phyloP scores from a whole-genome alignment of 2,888 invertebrate genomes.

The Meta bourneti region DNA sequence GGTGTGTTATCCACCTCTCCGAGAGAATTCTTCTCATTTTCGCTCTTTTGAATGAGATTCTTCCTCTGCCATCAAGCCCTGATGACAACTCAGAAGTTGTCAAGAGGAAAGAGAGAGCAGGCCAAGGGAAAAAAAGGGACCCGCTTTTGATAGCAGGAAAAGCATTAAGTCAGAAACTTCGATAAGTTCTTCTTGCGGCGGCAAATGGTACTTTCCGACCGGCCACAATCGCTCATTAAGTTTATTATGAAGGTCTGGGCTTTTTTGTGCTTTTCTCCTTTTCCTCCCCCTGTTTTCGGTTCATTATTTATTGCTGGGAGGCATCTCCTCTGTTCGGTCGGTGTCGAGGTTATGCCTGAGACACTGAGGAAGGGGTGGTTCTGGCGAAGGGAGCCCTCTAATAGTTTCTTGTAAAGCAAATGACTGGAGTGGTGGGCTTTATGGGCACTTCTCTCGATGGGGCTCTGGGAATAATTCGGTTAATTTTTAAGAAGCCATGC shows the following conservation, averaged over 20 bases:
- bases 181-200: slow-evolving; percentile 38
- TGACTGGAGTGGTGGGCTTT: slow-evolving; percentile 5
- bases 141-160: slow-evolving; percentile 50
- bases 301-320: slow-evolving; percentile 55
- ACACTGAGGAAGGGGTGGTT: neutral
- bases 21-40: slow-evolving; percentile 5
- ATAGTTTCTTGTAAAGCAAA: neutral
- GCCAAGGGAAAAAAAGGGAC: slow-evolving; percentile 17
- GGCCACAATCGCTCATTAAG: slow-evolving; percentile 69
- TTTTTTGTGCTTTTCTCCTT: neutral
- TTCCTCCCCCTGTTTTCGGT: slow-evolving; percentile 6
- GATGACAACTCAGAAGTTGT: slow-evolving; percentile 46
- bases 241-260: slow-evolving; percentile 51
- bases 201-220: slow-evolving; percentile 56
- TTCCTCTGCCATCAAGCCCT: slow-evolving; percentile 4
- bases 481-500: neutral
- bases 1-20: slow-evolving; percentile 14
- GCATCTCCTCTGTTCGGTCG: neutral
- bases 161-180: slow-evolving; percentile 64
- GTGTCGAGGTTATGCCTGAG: slow-evolving; percentile 29
- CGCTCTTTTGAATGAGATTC: slow-evolving; percentile 48
- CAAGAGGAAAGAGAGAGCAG: slow-evolving; percentile 14
- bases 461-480: neutral
- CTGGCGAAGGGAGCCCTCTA: neutral
- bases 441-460: neutral